Evolutionary conservation across 2,888 invertebrate genomes (phyloP).

Genomic region (Troides oblongomaculatus): DNA sequence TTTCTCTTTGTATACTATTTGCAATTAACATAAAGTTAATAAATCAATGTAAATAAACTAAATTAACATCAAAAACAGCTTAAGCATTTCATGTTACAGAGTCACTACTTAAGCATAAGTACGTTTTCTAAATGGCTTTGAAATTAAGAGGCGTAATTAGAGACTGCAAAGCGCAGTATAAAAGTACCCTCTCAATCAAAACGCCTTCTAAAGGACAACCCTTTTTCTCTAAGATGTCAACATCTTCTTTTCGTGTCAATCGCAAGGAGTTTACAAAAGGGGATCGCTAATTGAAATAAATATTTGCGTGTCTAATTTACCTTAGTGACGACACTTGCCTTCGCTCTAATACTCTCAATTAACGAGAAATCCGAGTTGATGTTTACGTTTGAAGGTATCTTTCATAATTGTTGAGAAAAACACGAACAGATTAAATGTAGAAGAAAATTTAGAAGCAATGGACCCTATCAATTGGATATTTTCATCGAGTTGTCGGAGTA

Average conservation of each 20-base stretch:
- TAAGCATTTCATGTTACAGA: neutral
- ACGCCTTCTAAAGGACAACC: conserved; percentile 52
- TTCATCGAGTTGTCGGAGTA: neutral
- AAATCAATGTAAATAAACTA: neutral
- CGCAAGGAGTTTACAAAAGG: conserved; percentile 47
- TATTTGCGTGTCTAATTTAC: conserved; percentile 69
- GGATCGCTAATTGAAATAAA: conserved; percentile 71
- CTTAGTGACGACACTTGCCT: conserved; percentile 50
- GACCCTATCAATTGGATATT: neutral
- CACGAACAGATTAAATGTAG: neutral
- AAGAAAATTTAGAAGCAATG: neutral
- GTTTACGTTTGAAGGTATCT: conserved; percentile 12
- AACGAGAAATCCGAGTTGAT: conserved; percentile 27
- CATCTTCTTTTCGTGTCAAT: conserved; percentile 67
- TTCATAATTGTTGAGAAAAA: conserved; percentile 9
- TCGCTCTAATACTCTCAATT: conserved; percentile 40
- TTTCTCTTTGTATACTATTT: too few species aligned
- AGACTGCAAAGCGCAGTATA: conserved; percentile 45
- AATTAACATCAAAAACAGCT: neutral
- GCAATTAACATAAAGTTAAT: too few species aligned
- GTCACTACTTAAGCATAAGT: neutral
- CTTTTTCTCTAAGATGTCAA: conserved; percentile 72
- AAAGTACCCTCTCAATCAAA: conserved; percentile 61
- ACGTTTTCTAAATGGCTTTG: conserved; percentile 12
- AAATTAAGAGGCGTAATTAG: conserved; percentile 25